Evolutionary conservation across 2,113 vertebrate species (phyloP).

Genomic region (Cromileptes altivelis): DNA sequence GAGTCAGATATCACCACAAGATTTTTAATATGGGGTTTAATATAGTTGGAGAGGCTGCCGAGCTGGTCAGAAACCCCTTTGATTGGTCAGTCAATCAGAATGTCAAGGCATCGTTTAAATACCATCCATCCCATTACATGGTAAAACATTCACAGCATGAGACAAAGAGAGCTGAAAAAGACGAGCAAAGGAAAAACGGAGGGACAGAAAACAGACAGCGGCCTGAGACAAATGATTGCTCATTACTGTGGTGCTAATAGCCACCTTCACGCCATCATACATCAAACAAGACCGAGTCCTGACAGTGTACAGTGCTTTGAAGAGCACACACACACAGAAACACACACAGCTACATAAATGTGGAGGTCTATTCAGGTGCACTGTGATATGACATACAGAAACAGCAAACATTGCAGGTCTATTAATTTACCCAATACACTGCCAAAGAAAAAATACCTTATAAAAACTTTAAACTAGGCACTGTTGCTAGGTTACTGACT

Average conservation of each 20-base stretch:
- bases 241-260: conserved; percentile 52
- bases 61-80: too few relatives aligned
- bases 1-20: too few relatives aligned
- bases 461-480: background rate
- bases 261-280: conserved; percentile 22
- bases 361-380: background rate
- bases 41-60: too few relatives aligned
- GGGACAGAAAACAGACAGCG: conserved; percentile 1
- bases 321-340: background rate
- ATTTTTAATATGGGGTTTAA: too few relatives aligned
- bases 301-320: conserved; percentile 13
- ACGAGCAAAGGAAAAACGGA: background rate
- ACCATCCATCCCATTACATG: conserved; percentile 10
- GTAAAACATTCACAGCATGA: conserved; percentile 22
- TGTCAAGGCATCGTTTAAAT: conserved; percentile 13
- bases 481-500: conserved; percentile 74
- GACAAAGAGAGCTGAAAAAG: background rate
- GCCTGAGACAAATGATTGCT: conserved; percentile 41
- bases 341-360: background rate
- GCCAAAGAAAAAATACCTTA: conserved; percentile 7
- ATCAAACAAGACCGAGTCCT: conserved; percentile 51
- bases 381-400: background rate
- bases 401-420: background rate
- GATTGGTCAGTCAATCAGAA: conserved; percentile 24
- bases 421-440: background rate